Evolutionary conservation across 2,797 vertebrate species (phyloP).

Genomic region (Lutjanus argentimaculatus): DNA sequence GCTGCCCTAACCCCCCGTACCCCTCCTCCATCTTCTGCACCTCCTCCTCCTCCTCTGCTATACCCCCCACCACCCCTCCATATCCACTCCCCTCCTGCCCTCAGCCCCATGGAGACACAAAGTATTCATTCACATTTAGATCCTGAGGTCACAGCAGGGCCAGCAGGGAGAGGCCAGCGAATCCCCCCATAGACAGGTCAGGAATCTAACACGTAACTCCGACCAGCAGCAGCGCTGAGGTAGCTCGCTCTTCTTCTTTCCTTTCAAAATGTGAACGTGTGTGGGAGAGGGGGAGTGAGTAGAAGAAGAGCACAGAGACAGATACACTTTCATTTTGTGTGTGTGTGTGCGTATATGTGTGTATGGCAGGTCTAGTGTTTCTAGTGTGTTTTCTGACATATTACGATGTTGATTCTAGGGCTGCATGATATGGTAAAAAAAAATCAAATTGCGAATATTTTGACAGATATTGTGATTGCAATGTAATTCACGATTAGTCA

Average conservation of each 20-base stretch:
- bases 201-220: conserved; percentile 87
- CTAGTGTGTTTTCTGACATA: conserved; percentile 45
- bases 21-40: conserved; percentile 71
- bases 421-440: too few species aligned
- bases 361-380: conserved; percentile 27
- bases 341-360: conserved; percentile 35
- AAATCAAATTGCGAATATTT: too few species aligned
- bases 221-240: conserved; percentile 73
- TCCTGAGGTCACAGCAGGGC: conserved; percentile 89
- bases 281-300: conserved; percentile 53
- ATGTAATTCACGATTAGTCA: too few species aligned
- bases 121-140: conserved; percentile 92
- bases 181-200: conserved; percentile 84
- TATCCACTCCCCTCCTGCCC: conserved; percentile 62
- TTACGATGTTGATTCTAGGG: not conserved
- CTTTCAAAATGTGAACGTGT: conserved; percentile 67
- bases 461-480: too few species aligned
- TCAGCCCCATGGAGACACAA: conserved; percentile 87
- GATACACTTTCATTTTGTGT: conserved; percentile 53
- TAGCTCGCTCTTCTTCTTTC: conserved; percentile 75
- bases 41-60: conserved; percentile 60
- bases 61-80: conserved; percentile 38
- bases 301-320: conserved; percentile 36
- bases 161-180: conserved; percentile 83
- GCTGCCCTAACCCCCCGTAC: conserved; percentile 71